Evolutionary conservation across 2,113 vertebrate genomes (phyloP), one percentile per base, ranked within the genome.

Genomic region (Salvelinus alpinus): DNA sequence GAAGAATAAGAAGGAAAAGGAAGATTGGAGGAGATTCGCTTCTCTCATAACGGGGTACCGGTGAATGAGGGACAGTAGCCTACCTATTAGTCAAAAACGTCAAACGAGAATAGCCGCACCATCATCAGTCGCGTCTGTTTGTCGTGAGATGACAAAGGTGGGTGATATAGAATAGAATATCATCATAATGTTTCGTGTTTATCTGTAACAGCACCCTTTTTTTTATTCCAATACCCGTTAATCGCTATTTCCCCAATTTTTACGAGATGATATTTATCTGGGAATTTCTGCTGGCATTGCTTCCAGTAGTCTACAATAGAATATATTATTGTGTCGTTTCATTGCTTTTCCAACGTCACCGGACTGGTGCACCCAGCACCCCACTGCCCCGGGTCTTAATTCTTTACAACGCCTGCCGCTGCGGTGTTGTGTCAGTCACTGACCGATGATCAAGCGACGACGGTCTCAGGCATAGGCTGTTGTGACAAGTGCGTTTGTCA

Each of bases 141-240:
- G 54, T 72, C 76, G 69, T 24, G 81, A 64, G 84, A 85, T 87
- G 82, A 90, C 85, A 83, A 85, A 89, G 91, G 90, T 91, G 78
- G 73, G 89, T 87, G 75, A 74, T 77, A 29, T 18, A 29, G 27
- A 65, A 65, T 27, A 65, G 7, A 64, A 80, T 25, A 76, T 9
- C 75, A 9, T 76, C 24, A 4, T 34, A 2, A 8, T 51, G 47
- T 60, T 60, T 47, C 60, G 81, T 80, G 82, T 81, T 76, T 70
- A 1, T 14, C 31, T 70, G 25, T 16, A 11, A 12, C 86, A 59
- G 78, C 78, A 81, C 77, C 77, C 65, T 57, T 24, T 29, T n/a
- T 22, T 29, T 22, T 22, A n/a, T 64, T 64, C 60, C 51, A 54
- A 54, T 14, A 14, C 4, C 13, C 5, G 16, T 18, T 18, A 1